Evolutionary conservation across 2,888 invertebrate genomes (phyloP).

Genomic region (Temnothorax unifasciatus): DNA sequence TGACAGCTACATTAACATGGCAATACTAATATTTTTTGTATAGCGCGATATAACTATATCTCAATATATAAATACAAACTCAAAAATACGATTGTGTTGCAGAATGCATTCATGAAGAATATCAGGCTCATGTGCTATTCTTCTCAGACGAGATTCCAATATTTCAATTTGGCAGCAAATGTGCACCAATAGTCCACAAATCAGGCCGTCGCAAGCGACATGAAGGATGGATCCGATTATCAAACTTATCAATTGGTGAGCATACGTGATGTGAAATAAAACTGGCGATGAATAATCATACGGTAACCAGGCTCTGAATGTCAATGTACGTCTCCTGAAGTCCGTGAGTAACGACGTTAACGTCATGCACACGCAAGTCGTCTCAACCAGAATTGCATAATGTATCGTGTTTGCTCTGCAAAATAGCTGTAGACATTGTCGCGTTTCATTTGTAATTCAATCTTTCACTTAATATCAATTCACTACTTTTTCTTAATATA

Average conservation of each 20-base stretch:
- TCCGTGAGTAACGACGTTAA: slow-evolving; percentile 15
- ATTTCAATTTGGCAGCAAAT: slow-evolving; percentile 62
- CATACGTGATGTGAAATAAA: slow-evolving; percentile 22
- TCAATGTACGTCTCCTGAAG: slow-evolving; percentile 16
- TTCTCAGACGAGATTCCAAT: slow-evolving; percentile 56
- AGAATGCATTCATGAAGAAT: slow-evolving; percentile 38
- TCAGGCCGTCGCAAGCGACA: slow-evolving; percentile 57
- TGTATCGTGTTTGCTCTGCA: slow-evolving; percentile 48
- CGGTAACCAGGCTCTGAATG: slow-evolving; percentile 63
- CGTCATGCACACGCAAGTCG: neutral
- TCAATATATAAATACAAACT: slow-evolving; percentile 47
- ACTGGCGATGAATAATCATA: slow-evolving; percentile 32
- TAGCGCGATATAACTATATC: neutral
- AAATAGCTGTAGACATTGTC: slow-evolving; percentile 25
- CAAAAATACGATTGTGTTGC: slow-evolving; percentile 61
- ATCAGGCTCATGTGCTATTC: neutral
- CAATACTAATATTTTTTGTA: neutral
- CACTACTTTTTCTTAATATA: neutral
- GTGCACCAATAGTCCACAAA: slow-evolving; percentile 60
- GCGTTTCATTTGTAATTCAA: slow-evolving; percentile 6
- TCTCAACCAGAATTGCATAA: slow-evolving; percentile 45
- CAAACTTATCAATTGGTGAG: slow-evolving; percentile 50
- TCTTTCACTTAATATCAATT: neutral
- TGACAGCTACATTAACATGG: neutral
- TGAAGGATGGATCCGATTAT: slow-evolving; percentile 16